Conservation (phyloP, 2,888 invertebrate genomes). For the Aspidapion aeneum region DNA sequence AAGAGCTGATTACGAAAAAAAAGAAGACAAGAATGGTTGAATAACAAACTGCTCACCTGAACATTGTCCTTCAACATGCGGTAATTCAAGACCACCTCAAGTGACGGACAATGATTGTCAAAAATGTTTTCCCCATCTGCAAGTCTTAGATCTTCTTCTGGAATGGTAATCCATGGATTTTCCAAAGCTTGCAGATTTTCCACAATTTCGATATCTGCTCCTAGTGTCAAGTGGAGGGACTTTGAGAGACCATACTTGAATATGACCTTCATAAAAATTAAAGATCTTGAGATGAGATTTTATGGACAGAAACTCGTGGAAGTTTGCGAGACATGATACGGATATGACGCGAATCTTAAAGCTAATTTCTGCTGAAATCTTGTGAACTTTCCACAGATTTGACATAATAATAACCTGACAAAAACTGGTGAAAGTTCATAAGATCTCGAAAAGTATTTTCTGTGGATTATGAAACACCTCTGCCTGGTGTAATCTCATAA, state of each 20-base stretch:
- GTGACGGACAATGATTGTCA: slow-evolving; percentile 63
- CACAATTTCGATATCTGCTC: slow-evolving; percentile 67
- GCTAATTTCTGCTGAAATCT: no score
- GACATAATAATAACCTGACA: no score
- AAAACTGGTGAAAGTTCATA: no score
- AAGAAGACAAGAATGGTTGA: no score
- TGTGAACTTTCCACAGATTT: no score
- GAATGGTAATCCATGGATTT: slow-evolving; percentile 64
- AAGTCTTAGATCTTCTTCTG: slow-evolving; percentile 60
- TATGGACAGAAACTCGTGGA: no score
- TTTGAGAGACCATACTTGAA: slow-evolving; percentile 58
- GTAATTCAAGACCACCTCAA: slow-evolving; percentile 72
- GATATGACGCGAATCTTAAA: no score
- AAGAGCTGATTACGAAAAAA: no score
- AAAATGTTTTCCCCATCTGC: slow-evolving; percentile 54
- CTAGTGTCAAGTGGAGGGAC: slow-evolving; percentile 60
- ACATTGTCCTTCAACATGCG: slow-evolving; percentile 64
- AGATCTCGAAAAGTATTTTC: no score
- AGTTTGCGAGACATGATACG: no score
- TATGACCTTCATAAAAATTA: slow-evolving; percentile 47
- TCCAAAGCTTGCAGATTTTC: slow-evolving; percentile 67
- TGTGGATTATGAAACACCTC: no score
- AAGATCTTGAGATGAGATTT: not conserved
- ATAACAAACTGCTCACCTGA: not conserved
- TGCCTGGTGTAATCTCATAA: no score